phyloP scores from a whole-genome alignment of 2,113 vertebrate species.

The Podilymbus podiceps region DNA sequence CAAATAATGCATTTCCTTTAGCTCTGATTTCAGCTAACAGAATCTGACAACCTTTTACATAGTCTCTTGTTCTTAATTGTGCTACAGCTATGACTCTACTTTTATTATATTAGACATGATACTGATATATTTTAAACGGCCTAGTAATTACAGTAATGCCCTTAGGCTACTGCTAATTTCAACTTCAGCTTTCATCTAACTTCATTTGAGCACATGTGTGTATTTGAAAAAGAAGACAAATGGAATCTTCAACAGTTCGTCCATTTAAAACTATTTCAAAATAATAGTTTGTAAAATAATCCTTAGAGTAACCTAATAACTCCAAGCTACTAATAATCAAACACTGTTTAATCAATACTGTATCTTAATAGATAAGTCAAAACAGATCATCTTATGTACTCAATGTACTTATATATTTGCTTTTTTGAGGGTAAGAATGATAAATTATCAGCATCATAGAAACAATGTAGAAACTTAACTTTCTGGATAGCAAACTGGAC shows the following conservation, averaged over 20 bases:
- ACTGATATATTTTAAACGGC: conserved; percentile 46
- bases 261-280: neutral
- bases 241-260: neutral
- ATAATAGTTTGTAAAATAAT: neutral
- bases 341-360: neutral
- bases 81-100: neutral
- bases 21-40: conserved; percentile 32
- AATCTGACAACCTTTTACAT: conserved; percentile 48
- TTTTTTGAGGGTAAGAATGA: neutral
- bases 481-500: neutral
- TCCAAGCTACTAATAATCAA: neutral
- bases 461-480: neutral
- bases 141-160: conserved; percentile 45
- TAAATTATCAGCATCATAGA: neutral
- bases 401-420: neutral
- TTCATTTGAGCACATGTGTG: neutral
- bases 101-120: conserved; percentile 57
- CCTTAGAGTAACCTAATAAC: neutral
- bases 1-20: neutral
- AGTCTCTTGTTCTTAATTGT: conserved; percentile 28
- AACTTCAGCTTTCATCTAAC: conserved; percentile 11
- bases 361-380: neutral
- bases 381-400: neutral
- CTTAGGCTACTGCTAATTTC: conserved; percentile 31
- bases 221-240: neutral